Base-by-base conservation (phyloP, 2,797 vertebrate species). In the Girardinus metallicus region DNA sequence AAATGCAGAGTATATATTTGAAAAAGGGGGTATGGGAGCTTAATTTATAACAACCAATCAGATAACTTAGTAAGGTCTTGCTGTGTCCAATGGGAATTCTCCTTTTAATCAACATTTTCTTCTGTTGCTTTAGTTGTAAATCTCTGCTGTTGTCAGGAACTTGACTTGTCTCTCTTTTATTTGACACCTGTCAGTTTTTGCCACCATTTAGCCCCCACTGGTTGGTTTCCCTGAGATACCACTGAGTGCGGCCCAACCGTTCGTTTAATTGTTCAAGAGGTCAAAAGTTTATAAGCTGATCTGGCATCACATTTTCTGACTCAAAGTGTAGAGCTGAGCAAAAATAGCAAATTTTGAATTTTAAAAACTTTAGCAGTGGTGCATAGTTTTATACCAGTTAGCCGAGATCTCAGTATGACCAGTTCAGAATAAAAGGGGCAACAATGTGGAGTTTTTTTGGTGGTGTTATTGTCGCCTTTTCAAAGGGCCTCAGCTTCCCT, bases 81-180 rank as follows among this genome's bases (percentile, higher is more conserved):
- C 43, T 43, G 10, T n/a, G 36, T 1, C 23, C 68, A 71, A 29
- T 71, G 26, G 26, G 41, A 44, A 12, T 16, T n/a, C 13, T 44
- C 44, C 7, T 64, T 64, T 64, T 11, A 7, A 62, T 62, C 36
- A 41, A 1, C 64, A 23, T 66, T 78, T 66, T 8, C 44, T 62
- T 36, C 23, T 5, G 68, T 29, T 66, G 43, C 73, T 77, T 53
- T 21, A 62, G 75, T 44, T 77, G 79, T 83, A 77, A 44, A 81
- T 90, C 43, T 72, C 79, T 76, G 47, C 80, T 55, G 73, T 73
- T 85, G 78, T 78, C 75, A 60, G 83, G 72, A 73, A 79, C 87
- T 85, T 88, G 84, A 86, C 83, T 83, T 73, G 64, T 85, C 85
- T 89, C 84, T 87, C 85, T 91, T 80, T 79, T 11, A 26, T 23